phyloP scores from a whole-genome alignment of 2,797 vertebrate species.

The Lateolabrax maculatus region DNA sequence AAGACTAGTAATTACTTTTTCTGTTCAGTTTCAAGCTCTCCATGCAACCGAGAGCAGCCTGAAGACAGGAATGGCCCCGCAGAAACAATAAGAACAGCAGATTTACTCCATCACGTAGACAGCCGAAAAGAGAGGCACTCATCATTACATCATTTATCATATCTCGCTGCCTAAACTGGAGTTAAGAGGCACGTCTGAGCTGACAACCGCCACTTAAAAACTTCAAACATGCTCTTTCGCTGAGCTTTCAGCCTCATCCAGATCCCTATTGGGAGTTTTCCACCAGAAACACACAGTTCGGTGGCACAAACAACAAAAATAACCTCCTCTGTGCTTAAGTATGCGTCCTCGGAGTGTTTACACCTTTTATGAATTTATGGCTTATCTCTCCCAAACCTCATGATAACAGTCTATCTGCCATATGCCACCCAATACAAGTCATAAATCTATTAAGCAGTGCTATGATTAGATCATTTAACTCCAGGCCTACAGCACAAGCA shows the following conservation, averaged over 20 bases:
- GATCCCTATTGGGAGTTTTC: slow-evolving; percentile 52
- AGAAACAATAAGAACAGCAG: slow-evolving; percentile 38
- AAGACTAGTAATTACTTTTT: slow-evolving; percentile 9
- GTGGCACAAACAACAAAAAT: slow-evolving; percentile 43
- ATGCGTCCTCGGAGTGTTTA: slow-evolving; percentile 43
- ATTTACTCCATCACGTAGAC: slow-evolving; percentile 45
- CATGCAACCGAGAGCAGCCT: slow-evolving; percentile 13
- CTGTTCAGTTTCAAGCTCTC: slow-evolving; percentile 19
- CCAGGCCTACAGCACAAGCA: slow-evolving; percentile 7
- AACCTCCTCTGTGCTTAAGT: slow-evolving; percentile 38
- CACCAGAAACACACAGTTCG: slow-evolving; percentile 37
- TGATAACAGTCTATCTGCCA: slow-evolving; percentile 71
- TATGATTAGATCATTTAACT: slow-evolving; percentile 34
- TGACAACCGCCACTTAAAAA: slow-evolving; percentile 78
- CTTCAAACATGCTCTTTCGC: slow-evolving; percentile 62
- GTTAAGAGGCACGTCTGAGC: slow-evolving; percentile 59
- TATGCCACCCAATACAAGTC: slow-evolving; percentile 67
- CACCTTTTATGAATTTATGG: slow-evolving; percentile 70
- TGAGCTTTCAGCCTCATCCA: slow-evolving; percentile 49
- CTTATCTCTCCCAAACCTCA: slow-evolving; percentile 61
- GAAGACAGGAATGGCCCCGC: slow-evolving; percentile 36
- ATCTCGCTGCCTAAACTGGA: slow-evolving; percentile 54
- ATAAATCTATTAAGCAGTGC: slow-evolving; percentile 70
- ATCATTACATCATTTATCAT: slow-evolving; percentile 70
- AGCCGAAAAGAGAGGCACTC: slow-evolving; percentile 55